Evolutionary conservation across 2,888 invertebrate species (phyloP).

Genomic region (Catotricha subobsoleta): DNA sequence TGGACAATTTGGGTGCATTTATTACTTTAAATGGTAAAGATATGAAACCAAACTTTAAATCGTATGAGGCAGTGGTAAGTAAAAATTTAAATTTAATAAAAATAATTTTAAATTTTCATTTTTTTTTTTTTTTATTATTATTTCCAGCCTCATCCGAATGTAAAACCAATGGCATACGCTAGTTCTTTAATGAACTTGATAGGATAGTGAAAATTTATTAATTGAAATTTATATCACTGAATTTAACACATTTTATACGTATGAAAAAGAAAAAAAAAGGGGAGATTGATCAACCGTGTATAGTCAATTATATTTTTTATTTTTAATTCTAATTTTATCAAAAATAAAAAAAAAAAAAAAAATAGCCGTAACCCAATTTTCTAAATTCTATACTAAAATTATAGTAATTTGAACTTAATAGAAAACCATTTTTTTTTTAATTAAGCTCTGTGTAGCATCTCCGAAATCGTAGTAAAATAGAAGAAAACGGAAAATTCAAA

Average conservation of each 20-base stretch:
- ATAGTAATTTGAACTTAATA: too few relatives aligned
- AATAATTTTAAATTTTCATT: background rate
- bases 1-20: slow-evolving; percentile 98
- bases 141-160: slow-evolving; percentile 87
- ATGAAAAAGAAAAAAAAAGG: too few relatives aligned
- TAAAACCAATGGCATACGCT: slow-evolving; percentile 95
- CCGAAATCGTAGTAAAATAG: too few relatives aligned
- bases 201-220: background rate
- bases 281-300: too few relatives aligned
- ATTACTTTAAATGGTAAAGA: slow-evolving; percentile 85
- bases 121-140: slow-evolving; percentile 10
- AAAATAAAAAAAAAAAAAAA: too few relatives aligned
- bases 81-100: slow-evolving; percentile 1
- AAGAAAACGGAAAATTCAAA: too few relatives aligned
- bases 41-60: slow-evolving; percentile 75
- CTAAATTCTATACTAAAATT: too few relatives aligned
- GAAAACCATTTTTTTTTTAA: too few relatives aligned
- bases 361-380: too few relatives aligned
- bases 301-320: background rate
- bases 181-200: slow-evolving; percentile 64
- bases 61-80: slow-evolving; percentile 89
- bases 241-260: too few relatives aligned
- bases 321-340: background rate
- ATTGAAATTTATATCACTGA: background rate
- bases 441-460: too few relatives aligned